A percentile compares a stretch with the other conserved stretches of the same genome.
Conservation (phyloP, 1,140 invertebrate genomes). For the Drusus annulatus region DNA sequence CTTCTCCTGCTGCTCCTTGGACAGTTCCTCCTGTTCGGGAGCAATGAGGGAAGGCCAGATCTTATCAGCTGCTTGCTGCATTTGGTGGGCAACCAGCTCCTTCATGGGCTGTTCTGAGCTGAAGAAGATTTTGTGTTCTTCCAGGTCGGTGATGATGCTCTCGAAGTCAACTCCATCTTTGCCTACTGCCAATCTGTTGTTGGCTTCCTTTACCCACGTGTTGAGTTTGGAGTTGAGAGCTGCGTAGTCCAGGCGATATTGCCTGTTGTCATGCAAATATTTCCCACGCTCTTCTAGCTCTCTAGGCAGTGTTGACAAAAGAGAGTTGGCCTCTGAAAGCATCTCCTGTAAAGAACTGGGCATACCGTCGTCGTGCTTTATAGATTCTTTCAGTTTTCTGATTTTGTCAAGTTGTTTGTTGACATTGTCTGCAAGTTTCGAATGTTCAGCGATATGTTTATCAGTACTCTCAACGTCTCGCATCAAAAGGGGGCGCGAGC, state of each 20-base stretch:
- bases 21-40: conserved; percentile 86
- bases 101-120: conserved; percentile 83
- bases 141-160: conserved; percentile 85
- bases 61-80: conserved; percentile 87
- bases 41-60: conserved; percentile 88
- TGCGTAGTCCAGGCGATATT: conserved; percentile 82
- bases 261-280: conserved; percentile 86
- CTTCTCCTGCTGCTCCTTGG: conserved; percentile 83
- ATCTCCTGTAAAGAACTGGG: conserved; percentile 86
- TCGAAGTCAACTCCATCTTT: conserved; percentile 91
- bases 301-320: conserved; percentile 82
- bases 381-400: conserved; percentile 77
- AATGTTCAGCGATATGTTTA: conserved; percentile 85
- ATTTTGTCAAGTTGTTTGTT: conserved; percentile 81
- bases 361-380: conserved; percentile 82
- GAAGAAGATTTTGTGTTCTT: conserved; percentile 90
- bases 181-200: conserved; percentile 81
- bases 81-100: conserved; percentile 84
- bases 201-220: conserved; percentile 89
- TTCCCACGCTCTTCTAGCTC: conserved; percentile 85
- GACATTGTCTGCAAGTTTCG: conserved; percentile 79
- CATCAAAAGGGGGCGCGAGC: conserved; percentile 85
- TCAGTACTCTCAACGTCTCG: conserved; percentile 86
- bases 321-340: conserved; percentile 85
- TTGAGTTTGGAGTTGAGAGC: conserved; percentile 83